These are phyloP conservation scores for Notamacropus eugenii DNA, from an alignment of 2,797 vertebrate genomes.

Conservation along the genomic window DNA sequence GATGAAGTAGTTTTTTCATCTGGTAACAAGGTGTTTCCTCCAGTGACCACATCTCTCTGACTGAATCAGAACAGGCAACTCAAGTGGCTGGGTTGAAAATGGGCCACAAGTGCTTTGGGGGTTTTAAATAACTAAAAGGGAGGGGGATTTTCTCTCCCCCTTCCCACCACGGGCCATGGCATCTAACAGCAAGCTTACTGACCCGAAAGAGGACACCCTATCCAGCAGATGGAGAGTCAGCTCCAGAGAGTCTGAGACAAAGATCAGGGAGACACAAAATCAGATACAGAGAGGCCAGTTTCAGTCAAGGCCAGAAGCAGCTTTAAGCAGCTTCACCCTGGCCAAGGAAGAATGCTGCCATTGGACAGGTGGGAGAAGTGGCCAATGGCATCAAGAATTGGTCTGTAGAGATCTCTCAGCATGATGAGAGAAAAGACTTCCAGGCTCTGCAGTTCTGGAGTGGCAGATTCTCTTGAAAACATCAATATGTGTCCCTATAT, in stretches of 20 bases:
- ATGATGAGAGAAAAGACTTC: neutral
- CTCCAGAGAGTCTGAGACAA: neutral
- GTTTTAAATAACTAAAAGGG: neutral
- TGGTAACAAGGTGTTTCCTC: neutral
- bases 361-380: neutral
- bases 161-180: no score
- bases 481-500: neutral
- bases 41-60: neutral
- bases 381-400: neutral
- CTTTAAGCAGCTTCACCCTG: neutral
- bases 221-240: neutral
- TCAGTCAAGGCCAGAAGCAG: neutral
- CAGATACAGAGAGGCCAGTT: neutral
- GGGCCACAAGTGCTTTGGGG: neutral
- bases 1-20: neutral
- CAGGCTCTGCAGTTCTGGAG: neutral
- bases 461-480: neutral
- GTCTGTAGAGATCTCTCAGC: neutral
- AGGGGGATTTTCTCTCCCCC: neutral
- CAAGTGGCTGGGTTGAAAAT: neutral
- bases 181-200: no score
- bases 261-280: neutral
- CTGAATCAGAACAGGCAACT: neutral
- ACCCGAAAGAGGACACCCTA: neutral
- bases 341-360: neutral